phyloP scores from a whole-genome alignment of 1,140 invertebrate genomes.

The Cotesia vestalis region DNA sequence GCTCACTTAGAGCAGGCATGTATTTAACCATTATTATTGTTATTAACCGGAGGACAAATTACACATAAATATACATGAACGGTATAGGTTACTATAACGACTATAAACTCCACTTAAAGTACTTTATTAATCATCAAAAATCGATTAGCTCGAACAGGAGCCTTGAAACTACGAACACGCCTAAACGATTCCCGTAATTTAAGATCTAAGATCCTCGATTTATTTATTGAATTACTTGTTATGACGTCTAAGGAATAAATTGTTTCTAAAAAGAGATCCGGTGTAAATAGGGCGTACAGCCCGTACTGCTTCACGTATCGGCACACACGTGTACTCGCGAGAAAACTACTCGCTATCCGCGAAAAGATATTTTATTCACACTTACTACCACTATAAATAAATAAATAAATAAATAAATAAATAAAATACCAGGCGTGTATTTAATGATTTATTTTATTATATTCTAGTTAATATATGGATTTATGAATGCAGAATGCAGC shows the following conservation, averaged over 20 bases:
- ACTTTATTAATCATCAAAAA: slow-evolving; percentile 11
- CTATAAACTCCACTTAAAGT: not conserved
- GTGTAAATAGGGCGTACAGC: slow-evolving; percentile 46
- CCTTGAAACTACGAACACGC: not conserved
- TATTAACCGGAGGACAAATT: no score
- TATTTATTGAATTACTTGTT: not conserved
- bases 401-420: no score
- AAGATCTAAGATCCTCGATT: no score
- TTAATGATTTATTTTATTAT: not conserved
- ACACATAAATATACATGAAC: no score
- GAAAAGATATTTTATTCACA: not conserved
- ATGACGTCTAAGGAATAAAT: no score
- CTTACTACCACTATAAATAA: no score
- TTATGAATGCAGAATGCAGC: not conserved
- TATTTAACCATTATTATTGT: no score
- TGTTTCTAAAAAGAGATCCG: slow-evolving; percentile 20
- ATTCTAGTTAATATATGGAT: no score
- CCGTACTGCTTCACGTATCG: slow-evolving; percentile 36
- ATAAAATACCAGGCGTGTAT: no score
- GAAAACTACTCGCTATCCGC: slow-evolving; percentile 25
- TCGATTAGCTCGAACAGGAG: not conserved
- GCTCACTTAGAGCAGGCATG: no score
- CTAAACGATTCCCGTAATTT: not conserved
- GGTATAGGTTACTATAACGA: no score
- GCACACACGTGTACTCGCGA: slow-evolving; percentile 25